These are phyloP conservation scores for Thunnus thynnus DNA, from an alignment of 2,113 vertebrate genomes.

Conservation along the genomic window DNA sequence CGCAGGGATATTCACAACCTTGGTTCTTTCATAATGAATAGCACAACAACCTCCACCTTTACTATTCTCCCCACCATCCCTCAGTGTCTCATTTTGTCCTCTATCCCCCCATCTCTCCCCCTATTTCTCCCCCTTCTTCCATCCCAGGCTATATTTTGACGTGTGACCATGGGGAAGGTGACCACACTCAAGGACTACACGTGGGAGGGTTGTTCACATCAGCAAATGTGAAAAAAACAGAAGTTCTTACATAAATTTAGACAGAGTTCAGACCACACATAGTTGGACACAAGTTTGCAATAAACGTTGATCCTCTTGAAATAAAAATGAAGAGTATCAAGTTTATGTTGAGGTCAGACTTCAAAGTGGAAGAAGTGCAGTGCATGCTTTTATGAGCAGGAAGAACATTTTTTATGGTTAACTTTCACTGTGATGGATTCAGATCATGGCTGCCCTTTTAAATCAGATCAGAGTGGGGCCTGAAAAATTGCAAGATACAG, in stretches of 20 bases:
- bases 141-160: conserved; percentile 39
- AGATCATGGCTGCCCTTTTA: conserved; percentile 59
- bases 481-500: no score
- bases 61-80: conserved; percentile 30
- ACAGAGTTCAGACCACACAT: not conserved
- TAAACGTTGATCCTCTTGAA: not conserved
- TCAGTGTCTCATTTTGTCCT: conserved; percentile 50
- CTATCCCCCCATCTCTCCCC: not conserved
- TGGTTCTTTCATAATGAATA: conserved; percentile 1
- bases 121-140: not conserved
- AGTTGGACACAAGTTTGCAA: not conserved
- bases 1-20: conserved; percentile 23
- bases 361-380: not conserved
- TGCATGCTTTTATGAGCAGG: conserved; percentile 2
- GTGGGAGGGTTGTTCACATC: conserved; percentile 10
- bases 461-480: conserved; percentile 49
- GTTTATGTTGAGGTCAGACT: conserved; percentile 12
- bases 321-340: not conserved
- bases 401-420: conserved; percentile 26
- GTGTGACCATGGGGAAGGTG: conserved; percentile 43
- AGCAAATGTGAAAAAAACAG: conserved; percentile 9
- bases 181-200: conserved; percentile 48
- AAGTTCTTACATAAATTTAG: not conserved
- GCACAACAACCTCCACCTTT: conserved; percentile 20
- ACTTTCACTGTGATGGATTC: conserved; percentile 19